phyloP scores from a whole-genome alignment of 2,888 invertebrate genomes.

The Scelioninae gen. 2 region DNA sequence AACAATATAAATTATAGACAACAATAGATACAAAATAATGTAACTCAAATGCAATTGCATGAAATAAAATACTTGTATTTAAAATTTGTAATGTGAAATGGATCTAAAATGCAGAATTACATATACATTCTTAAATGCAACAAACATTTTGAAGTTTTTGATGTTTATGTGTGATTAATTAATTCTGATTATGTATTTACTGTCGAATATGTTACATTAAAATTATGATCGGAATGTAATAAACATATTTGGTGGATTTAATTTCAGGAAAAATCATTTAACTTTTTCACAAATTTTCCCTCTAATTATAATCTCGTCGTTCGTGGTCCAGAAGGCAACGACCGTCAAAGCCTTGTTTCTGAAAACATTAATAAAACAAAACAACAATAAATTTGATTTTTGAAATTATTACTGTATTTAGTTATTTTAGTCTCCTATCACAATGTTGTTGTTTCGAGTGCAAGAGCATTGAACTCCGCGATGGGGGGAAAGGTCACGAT shows the following conservation, averaged over 20 bases:
- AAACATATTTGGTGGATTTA: slow-evolving; percentile 58
- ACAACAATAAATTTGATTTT: too few species aligned
- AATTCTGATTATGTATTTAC: slow-evolving; percentile 47
- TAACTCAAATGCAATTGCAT: slow-evolving; percentile 33
- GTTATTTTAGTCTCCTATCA: too few species aligned
- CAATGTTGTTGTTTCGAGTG: too few species aligned
- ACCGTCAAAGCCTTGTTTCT: too few species aligned
- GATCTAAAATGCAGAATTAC: slow-evolving; percentile 30
- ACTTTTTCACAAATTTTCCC: too few species aligned
- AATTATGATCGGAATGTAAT: slow-evolving; percentile 54
- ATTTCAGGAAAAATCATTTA: not conserved
- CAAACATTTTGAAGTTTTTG: slow-evolving; percentile 40
- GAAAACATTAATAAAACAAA: too few species aligned
- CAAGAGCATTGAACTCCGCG: too few species aligned
- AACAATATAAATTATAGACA: slow-evolving; percentile 38
- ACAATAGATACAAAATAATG: slow-evolving; percentile 35
- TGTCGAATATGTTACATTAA: slow-evolving; percentile 48
- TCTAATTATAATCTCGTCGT: too few species aligned
- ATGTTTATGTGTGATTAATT: slow-evolving; percentile 54
- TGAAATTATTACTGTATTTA: too few species aligned
- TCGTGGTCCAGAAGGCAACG: too few species aligned
- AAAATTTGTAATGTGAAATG: slow-evolving; percentile 45
- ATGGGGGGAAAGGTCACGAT: too few species aligned
- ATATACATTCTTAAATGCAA: slow-evolving; percentile 39
- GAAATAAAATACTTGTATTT: slow-evolving; percentile 39